These are phyloP conservation scores for Sebastes iracundus DNA, from an alignment of 2,797 vertebrate species.

Conservation along the genomic window DNA sequence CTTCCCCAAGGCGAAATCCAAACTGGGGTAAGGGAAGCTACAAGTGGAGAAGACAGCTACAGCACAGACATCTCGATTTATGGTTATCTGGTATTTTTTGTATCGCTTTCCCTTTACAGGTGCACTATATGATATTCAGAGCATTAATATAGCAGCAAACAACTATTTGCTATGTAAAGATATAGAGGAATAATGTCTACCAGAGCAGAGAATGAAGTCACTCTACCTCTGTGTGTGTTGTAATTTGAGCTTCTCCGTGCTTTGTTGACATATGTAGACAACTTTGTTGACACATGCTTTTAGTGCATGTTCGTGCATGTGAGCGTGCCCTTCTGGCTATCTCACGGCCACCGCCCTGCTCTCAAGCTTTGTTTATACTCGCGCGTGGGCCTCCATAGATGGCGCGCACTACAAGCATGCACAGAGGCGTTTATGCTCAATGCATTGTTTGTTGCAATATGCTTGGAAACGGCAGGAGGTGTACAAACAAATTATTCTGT, in stretches of 20 bases:
- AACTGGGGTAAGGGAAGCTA: conserved; percentile 71
- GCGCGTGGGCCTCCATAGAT: too few relatives aligned
- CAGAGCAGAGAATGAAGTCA: neutral
- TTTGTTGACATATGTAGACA: too few relatives aligned
- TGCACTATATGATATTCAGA: neutral
- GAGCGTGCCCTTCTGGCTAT: neutral
- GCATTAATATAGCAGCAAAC: neutral
- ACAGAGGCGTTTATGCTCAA: too few relatives aligned
- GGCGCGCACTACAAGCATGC: too few relatives aligned
- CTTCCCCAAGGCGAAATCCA: conserved; percentile 71
- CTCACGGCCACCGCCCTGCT: too few relatives aligned
- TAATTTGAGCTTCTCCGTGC: too few relatives aligned
- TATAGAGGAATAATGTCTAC: neutral
- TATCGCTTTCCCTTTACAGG: neutral
- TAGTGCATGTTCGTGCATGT: neutral
- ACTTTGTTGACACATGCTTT: too few relatives aligned
- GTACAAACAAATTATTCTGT: too few relatives aligned
- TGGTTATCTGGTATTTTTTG: neutral
- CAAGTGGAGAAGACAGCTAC: conserved; percentile 23
- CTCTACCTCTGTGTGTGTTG: neutral
- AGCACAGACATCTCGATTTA: neutral
- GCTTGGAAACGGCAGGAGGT: too few relatives aligned
- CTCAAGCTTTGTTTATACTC: too few relatives aligned
- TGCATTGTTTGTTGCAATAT: too few relatives aligned
- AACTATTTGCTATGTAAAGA: neutral